Base-by-base conservation (phyloP, 2,888 invertebrate genomes). In the Volucella zonaria region DNA sequence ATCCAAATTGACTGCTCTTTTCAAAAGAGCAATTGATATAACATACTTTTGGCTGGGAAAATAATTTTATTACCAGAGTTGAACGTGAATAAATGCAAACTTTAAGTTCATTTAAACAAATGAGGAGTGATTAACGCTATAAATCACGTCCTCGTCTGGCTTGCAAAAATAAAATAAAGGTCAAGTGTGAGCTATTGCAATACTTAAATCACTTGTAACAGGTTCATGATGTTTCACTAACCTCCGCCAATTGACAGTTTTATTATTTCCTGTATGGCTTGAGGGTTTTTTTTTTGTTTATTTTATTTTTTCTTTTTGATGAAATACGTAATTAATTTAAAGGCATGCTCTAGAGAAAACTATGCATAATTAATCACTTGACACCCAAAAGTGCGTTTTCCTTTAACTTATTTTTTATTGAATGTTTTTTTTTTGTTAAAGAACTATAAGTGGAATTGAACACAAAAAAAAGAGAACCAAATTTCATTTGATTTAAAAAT, bases 181-280 rank as follows among this genome's bases (percentile, higher is more conserved):
- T 40, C 56, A 77, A 62, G 62, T 70, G 61, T 62, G 42, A 31
- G 43, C 56, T 70, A 54, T 18, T 42, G 31, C 49, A 70, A 61
- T 77, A 40, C 68, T 43, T 12, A 12, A 59, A 59, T 43, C 42
- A 59, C 12, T 18, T 23, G 42, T 18, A 14, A 56, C 52, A 8
- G 10, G 31, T 31, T 31, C 6, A 31, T 31, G 31, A 31, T 31
- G 31, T 31, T 31, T 31, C 6, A 31, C 1, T 31, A 31, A 31
- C 8, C 56, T 14, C 40, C 3, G 11, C 15, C 51, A 11, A 52
- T 23, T 54, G 67, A 14, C 43, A 54, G 52, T 54, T 67, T 54
- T 67, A 52, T 23, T 31, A 54, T 31, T 67, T 54, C 52, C 52
- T 43, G 23, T 18, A 52, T 43, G n/a, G n/a, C 1, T n/a, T 38